Conservation (phyloP, 1,140 invertebrate species). For the Penaeus vannamei region DNA sequence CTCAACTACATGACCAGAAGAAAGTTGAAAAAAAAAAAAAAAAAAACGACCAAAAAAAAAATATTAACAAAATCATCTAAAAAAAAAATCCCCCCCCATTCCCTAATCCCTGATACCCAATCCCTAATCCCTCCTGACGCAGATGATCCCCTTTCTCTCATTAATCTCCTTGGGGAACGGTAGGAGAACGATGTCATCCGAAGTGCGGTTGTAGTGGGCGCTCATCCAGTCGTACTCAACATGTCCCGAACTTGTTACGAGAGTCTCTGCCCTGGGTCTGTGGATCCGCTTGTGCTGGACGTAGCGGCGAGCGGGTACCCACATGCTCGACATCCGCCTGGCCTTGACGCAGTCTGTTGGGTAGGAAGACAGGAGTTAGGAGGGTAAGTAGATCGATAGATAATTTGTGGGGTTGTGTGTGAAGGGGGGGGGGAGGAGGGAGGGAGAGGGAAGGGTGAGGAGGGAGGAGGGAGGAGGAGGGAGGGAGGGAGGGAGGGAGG, state of each 20-base stretch:
- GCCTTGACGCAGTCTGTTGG: slow-evolving; percentile 48
- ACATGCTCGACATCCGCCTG: slow-evolving; percentile 37
- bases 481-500: neutral
- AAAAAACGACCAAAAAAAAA: too few relatives aligned
- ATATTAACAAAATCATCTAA: too few relatives aligned
- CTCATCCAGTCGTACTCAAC: slow-evolving; percentile 59
- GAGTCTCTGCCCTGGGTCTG: neutral
- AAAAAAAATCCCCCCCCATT: too few relatives aligned
- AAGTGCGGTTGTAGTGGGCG: slow-evolving; percentile 46
- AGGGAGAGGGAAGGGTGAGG: neutral
- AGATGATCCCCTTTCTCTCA: slow-evolving; percentile 46
- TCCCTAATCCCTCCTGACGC: slow-evolving; percentile 12
- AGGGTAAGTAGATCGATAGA: too few relatives aligned
- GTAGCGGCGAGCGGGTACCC: slow-evolving; percentile 46
- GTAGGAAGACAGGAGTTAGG: neutral
- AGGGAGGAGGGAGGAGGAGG: neutral
- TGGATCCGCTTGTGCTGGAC: slow-evolving; percentile 21
- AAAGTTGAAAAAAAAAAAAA: too few relatives aligned
- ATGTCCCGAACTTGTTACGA: neutral
- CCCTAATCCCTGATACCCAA: too few relatives aligned
- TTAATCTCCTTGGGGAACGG: slow-evolving; percentile 40
- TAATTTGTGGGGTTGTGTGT: too few relatives aligned
- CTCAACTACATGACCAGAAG: too few relatives aligned
- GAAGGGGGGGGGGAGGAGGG: neutral
- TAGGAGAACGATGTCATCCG: slow-evolving; percentile 34